These are phyloP conservation scores for Diploscapter pachys DNA, from an alignment of 1,140 invertebrate genomes.

Conservation along the genomic window DNA sequence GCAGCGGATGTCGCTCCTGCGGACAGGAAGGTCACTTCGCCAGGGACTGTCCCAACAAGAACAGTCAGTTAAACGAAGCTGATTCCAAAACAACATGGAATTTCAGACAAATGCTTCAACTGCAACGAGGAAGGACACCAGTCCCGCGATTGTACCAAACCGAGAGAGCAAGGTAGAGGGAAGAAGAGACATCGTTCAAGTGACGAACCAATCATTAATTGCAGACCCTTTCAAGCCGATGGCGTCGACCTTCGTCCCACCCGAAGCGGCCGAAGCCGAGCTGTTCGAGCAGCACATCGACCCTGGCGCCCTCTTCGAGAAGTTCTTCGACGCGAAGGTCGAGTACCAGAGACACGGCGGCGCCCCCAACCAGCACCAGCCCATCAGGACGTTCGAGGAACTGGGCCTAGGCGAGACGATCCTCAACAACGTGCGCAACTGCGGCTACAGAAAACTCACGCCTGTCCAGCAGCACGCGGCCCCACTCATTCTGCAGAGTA, in stretches of 20 bases:
- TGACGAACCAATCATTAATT: conserved; percentile 16
- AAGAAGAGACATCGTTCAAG: conserved; percentile 18
- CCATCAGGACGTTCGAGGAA: conserved; percentile 13
- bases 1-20: conserved; percentile 37
- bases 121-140: conserved; percentile 13
- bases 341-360: conserved; percentile 8
- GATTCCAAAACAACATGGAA: conserved; percentile 5
- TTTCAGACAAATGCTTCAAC: neutral
- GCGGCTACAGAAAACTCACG: conserved; percentile 76
- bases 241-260: conserved; percentile 70
- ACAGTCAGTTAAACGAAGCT: neutral
- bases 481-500: conserved; percentile 26
- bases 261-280: conserved; percentile 68
- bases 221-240: conserved; percentile 14
- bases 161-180: neutral
- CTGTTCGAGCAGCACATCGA: conserved; percentile 70
- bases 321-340: conserved; percentile 71
- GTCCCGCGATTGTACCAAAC: neutral
- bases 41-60: neutral
- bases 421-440: conserved; percentile 74
- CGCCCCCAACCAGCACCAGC: neutral
- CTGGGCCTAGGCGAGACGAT: conserved; percentile 12
- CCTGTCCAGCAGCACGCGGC: conserved; percentile 41
- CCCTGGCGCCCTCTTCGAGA: conserved; percentile 68
- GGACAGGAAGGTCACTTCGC: conserved; percentile 1